Base-by-base conservation (phyloP, 2,888 invertebrate species). In the Euphydryas editha region DNA sequence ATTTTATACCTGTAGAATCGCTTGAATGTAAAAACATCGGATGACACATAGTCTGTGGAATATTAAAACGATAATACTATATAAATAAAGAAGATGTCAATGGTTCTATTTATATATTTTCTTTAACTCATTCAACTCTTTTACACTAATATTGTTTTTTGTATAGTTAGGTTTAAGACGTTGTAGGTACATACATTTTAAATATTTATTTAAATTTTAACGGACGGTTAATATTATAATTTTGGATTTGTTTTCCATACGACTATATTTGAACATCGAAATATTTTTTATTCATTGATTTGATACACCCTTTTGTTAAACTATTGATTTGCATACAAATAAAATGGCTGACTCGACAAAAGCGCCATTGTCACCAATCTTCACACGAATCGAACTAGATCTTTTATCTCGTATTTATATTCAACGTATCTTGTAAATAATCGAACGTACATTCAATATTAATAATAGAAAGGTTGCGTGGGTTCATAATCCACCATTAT, bases 391-490 rank as follows among this genome's bases (percentile, higher is more conserved):
- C 84, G 83, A 83, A 80, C 74, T 79, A 76, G 86, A 90, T 89
- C 84, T 78, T 86, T 86, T 88, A 91, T 91, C 90, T 86, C 84
- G 85, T 86, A 88, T 90, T 88, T 87, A 87, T 86, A 92, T 90
- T 91, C 89, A 90, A 88, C 84, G 83, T 85, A 89, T 87, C 81
- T 87, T 80, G 84, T 88, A 88, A 87, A 88, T 88, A 88, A 90
- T 88, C 83, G 76, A 86, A 89, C 88, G 88, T 87, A 87, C 84
- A 88, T 88, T 87, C 85, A 87, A 87, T 90, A 89, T 90, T 90
- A 90, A 88, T 91, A 87, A 86, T 88, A 85, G 82, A 82, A 83
- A 88, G 88, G 87, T 87, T 84, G 87, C 85, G 89, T 88, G 86
- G 88, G 88, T 85, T 51, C 30, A 42, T 21, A 18, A 30, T 44